A percentile compares a stretch with the other conserved stretches of the same genome.
phyloP scores from a whole-genome alignment of 2,797 vertebrate species.

The Benthosema pterotum region DNA sequence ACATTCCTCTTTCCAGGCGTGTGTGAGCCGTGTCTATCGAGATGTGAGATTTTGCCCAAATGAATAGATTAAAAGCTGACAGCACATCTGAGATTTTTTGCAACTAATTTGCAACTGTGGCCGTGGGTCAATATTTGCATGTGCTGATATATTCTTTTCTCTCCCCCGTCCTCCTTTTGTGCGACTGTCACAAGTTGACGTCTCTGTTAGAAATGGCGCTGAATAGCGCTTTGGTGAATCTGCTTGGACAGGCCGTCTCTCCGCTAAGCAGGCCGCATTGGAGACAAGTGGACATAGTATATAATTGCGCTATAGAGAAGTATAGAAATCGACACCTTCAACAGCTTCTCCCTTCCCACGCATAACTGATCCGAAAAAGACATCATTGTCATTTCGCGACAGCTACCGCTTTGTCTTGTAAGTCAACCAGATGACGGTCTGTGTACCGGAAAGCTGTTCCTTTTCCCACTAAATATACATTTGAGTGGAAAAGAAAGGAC shows the following conservation, averaged over 20 bases:
- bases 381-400: slow-evolving; percentile 37
- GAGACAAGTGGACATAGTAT: slow-evolving; percentile 15
- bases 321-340: slow-evolving; percentile 30
- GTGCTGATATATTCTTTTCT: slow-evolving; percentile 70
- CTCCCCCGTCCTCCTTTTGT: slow-evolving; percentile 61
- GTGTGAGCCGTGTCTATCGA: too few relatives aligned
- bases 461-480: too few relatives aligned
- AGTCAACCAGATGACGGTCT: too few relatives aligned
- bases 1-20: too few relatives aligned
- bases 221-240: slow-evolving; percentile 35
- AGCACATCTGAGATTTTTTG: slow-evolving; percentile 47
- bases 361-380: slow-evolving; percentile 52
- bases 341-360: slow-evolving; percentile 24
- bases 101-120: slow-evolving; percentile 60
- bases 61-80: slow-evolving; percentile 61
- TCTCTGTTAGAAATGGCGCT: slow-evolving; percentile 66
- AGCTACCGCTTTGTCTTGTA: too few relatives aligned
- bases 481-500: too few relatives aligned
- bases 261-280: slow-evolving; percentile 14
- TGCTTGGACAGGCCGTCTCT: background rate
- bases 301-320: slow-evolving; percentile 34
- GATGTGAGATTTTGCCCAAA: slow-evolving; percentile 21
- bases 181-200: slow-evolving; percentile 66
- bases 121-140: slow-evolving; percentile 75
- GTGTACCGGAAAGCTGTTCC: too few relatives aligned